Base-by-base conservation (phyloP, 2,888 invertebrate species). In the Barypeithes pellucidus region DNA sequence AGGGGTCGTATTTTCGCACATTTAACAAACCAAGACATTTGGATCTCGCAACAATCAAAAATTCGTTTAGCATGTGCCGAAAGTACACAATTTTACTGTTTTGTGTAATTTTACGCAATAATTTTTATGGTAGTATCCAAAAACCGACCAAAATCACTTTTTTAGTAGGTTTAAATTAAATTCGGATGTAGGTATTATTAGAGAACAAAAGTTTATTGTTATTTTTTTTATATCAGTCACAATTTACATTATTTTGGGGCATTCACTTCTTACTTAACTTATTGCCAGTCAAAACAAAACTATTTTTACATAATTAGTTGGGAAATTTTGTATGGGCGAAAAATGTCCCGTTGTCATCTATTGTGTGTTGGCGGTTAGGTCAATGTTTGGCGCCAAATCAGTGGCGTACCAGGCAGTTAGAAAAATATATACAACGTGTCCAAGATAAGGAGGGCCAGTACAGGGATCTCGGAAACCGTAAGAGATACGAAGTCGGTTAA, bases 371-470 rank as follows among this genome's bases (percentile, higher is more conserved):
- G 71, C 71, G 75, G 65, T 59, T 77, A 75, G 80, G 80, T 80
- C 80, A 79, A 78, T 77, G 80, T 72, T 77, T 80, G 79, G 78
- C 79, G 79, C 79, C 78, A 73, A 67, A 73, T 67, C 75, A 68
- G 71, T 66, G 72, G 68, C 66, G 69, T 54, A 36, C 52, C 39
- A 36, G 24, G n/a, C 0, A 24, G n/a, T 14, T n/a, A n/a, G n/a
- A n/a, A n/a, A n/a, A n/a, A n/a, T n/a, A n/a, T n/a, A n/a, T n/a
- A n/a, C n/a, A n/a, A n/a, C n/a, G n/a, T n/a, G n/a, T n/a, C n/a
- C n/a, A n/a, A n/a, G n/a, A n/a, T n/a, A n/a, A n/a, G n/a, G n/a
- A n/a, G n/a, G n/a, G n/a, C n/a, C n/a, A n/a, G n/a, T n/a, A n/a
- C n/a, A n/a, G n/a, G n/a, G n/a, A n/a, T n/a, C n/a, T n/a, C n/a